Evolutionary conservation across 2,113 vertebrate genomes (phyloP).

Genomic region (Lepisosteus oculatus): DNA sequence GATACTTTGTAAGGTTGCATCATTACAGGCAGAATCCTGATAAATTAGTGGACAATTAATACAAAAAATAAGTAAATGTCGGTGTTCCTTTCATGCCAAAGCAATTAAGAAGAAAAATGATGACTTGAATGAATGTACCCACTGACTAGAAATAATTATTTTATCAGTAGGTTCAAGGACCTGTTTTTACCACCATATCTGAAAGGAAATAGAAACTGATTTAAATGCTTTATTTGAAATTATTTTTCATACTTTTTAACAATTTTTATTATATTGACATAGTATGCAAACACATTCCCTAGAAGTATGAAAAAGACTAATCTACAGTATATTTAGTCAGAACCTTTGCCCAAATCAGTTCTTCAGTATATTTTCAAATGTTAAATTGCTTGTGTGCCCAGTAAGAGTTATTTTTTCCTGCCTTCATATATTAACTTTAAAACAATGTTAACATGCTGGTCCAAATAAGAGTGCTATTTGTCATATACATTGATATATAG

Average conservation of each 20-base stretch:
- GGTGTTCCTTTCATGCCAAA: constrained; percentile 13
- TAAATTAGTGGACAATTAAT: constrained; percentile 18
- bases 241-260: neutral
- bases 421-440: too few species aligned
- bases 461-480: too few species aligned
- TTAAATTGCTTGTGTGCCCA: too few species aligned
- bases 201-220: neutral
- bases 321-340: too few species aligned
- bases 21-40: constrained; percentile 4
- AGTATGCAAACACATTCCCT: too few species aligned
- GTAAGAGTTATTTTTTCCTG: too few species aligned
- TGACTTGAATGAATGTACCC: neutral
- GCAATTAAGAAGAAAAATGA: constrained; percentile 27
- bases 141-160: constrained; percentile 18
- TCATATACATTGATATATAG: too few species aligned
- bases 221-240: neutral
- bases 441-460: too few species aligned
- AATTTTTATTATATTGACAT: too few species aligned
- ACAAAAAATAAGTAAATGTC: constrained; percentile 1
- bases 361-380: too few species aligned
- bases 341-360: too few species aligned
- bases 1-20: constrained; percentile 1
- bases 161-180: constrained; percentile 5
- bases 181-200: neutral
- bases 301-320: too few species aligned